phyloP scores from a whole-genome alignment of 1,140 invertebrate species.

The Parasteatoda tepidariorum region DNA sequence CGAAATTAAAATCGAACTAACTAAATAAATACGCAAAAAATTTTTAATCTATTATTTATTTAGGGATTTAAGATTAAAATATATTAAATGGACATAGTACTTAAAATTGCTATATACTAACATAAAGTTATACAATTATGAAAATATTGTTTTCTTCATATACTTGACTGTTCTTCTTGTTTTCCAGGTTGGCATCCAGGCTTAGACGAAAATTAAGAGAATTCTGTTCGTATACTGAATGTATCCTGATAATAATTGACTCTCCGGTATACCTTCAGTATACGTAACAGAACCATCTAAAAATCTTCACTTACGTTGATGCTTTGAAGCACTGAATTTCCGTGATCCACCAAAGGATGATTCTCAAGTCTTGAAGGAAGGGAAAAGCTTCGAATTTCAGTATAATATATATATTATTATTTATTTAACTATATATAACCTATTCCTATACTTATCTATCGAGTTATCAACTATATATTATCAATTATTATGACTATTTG shows the following conservation, averaged over 20 bases:
- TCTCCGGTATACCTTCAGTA: conserved; percentile 99
- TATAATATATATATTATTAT: too few relatives aligned
- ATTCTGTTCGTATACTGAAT: conserved; percentile 98
- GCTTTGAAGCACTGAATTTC: too few relatives aligned
- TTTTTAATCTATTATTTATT: background rate
- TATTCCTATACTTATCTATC: too few relatives aligned
- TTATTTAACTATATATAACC: too few relatives aligned
- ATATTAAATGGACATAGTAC: too few relatives aligned
- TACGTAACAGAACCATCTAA: conserved; percentile 91
- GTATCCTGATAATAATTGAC: conserved; percentile 96
- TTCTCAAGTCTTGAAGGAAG: background rate
- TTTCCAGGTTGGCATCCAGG: background rate
- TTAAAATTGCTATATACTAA: too few relatives aligned
- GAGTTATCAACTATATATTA: too few relatives aligned
- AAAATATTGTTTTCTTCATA: too few relatives aligned
- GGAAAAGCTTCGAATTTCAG: too few relatives aligned
- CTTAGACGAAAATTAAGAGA: conserved; percentile 62
- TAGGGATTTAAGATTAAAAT: too few relatives aligned
- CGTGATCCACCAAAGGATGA: background rate
- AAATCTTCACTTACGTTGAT: conserved; percentile 33
- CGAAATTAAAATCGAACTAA: background rate
- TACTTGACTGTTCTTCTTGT: background rate
- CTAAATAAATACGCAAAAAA: background rate
- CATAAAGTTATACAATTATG: too few relatives aligned
- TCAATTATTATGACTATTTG: too few relatives aligned